Percentiles rank a stretch among this genome's conserved stretches.
Evolutionary conservation across 1,140 invertebrate genomes (phyloP).

Genomic region (Centruroides vittatus): DNA sequence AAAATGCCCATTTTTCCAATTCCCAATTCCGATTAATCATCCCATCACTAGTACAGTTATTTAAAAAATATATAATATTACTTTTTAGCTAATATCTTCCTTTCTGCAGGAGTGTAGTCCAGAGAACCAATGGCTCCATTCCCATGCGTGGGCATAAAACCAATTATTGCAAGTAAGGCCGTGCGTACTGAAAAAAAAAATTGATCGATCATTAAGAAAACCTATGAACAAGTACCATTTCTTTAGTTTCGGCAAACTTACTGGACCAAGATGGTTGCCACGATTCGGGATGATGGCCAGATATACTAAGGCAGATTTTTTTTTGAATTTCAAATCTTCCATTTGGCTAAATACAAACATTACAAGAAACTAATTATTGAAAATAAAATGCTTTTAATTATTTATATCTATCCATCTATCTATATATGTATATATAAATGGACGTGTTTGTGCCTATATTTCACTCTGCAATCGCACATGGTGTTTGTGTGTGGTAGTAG

Average conservation of each 20-base stretch:
- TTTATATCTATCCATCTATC: no score
- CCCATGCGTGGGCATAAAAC: slow-evolving; percentile 82
- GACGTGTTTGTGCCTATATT: no score
- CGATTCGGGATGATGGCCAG: slow-evolving; percentile 91
- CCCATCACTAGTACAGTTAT: neutral
- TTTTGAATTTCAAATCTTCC: slow-evolving; percentile 87
- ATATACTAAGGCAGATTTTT: slow-evolving; percentile 93
- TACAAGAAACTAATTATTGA: neutral
- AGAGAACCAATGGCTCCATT: slow-evolving; percentile 79
- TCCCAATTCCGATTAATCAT: no score
- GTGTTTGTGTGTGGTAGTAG: no score
- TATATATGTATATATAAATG: no score
- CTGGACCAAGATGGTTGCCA: slow-evolving; percentile 93
- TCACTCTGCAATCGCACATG: no score
- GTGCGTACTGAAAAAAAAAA: slow-evolving; percentile 47
- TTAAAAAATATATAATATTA: slow-evolving; percentile 24
- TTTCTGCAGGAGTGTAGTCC: slow-evolving; percentile 69
- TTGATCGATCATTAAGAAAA: neutral
- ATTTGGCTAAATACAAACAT: slow-evolving; percentile 51
- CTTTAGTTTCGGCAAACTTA: slow-evolving; percentile 21
- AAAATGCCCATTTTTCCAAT: no score
- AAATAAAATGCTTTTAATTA: neutral
- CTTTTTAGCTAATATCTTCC: slow-evolving; percentile 65
- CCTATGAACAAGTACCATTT: neutral
- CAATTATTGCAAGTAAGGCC: slow-evolving; percentile 77